Base-by-base conservation (phyloP, 23 tunicate genomes). In the Diplosoma virens region DNA sequence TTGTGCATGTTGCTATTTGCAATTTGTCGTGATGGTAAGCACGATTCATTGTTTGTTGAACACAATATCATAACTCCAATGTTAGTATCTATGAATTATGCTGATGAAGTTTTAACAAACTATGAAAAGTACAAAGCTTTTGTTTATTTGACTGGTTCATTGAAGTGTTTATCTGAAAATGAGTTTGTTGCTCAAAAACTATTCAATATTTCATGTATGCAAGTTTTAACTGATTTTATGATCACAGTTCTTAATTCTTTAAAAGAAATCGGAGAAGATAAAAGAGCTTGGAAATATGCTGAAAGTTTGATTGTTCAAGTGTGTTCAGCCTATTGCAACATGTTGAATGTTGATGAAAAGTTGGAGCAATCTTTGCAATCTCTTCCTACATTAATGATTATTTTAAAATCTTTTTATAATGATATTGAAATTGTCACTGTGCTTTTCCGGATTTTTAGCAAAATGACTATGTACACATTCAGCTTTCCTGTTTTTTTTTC, bases 121-220 rank as follows among this genome's bases (percentile, higher is more conserved):
- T 84, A 84, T 54, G 93, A 87, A 2, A 87, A 81, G 36, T 87
- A 88, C 56, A 87, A 85, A 81, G 89, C 97, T 26, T 76, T 85
- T 22, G 76, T 85, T 1, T 92, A 85, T 47, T 55, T 92, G 58
- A 67, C 71, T 21, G 97, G 97, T 9, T 73, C 92, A 1, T 25
- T 92, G 14, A 92, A 92, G 37, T 92, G 82, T 68, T 64, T 92
- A 0, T 59, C 92, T 33, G 80, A 81, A 16, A 81, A 85, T 60
- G 77, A 92, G 60, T 59, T 56, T 5, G 59, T 87, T 16, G 85
- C 86, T n/a, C 33, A 35, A 6, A 71, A 29, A 5, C 47, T 87
- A 24, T 52, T 35, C 60, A 28, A 24, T 0, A 32, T 25, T 17
- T 52, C 28, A 17, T 74, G 77, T 35, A 31, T 75, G 14, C 25